A percentile compares a stretch with the other conserved stretches of the same genome.
These are phyloP conservation scores for Pangasius larnaudii DNA, from an alignment of 2,797 vertebrate species.

Conservation along the genomic window DNA sequence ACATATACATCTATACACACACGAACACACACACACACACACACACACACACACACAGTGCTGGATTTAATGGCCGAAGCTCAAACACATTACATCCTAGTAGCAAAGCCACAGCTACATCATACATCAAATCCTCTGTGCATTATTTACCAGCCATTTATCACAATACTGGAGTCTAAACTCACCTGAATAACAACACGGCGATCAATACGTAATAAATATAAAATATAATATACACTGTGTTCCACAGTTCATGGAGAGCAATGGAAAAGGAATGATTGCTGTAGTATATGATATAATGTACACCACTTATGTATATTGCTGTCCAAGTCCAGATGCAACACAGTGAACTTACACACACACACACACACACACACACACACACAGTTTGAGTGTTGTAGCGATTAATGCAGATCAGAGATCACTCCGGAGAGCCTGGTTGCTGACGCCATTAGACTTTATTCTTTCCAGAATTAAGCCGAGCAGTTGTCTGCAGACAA, in stretches of 20 bases:
- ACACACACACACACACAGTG: neutral
- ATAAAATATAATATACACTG: neutral
- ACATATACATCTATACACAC: neutral
- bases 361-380: neutral
- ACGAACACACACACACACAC: slow-evolving; percentile 8
- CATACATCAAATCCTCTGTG: neutral
- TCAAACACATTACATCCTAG: neutral
- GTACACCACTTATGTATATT: neutral
- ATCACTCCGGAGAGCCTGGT: too few relatives aligned
- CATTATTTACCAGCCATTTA: neutral
- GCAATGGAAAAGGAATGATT: neutral
- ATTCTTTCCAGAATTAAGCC: too few relatives aligned
- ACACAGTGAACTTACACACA: neutral
- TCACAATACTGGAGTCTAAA: neutral
- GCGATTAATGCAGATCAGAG: too few relatives aligned
- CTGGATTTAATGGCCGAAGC: neutral
- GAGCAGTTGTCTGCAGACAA: too few relatives aligned
- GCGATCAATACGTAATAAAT: neutral
- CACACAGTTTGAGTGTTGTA: neutral
- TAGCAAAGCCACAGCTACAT: neutral
- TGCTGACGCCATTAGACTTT: too few relatives aligned
- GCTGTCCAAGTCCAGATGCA: neutral
- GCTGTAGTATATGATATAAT: neutral
- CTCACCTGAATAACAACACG: neutral
- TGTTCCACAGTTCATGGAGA: neutral